These are phyloP conservation scores for Leptatherina wallacei DNA, from an alignment of 2,797 vertebrate genomes.

Conservation along the genomic window DNA sequence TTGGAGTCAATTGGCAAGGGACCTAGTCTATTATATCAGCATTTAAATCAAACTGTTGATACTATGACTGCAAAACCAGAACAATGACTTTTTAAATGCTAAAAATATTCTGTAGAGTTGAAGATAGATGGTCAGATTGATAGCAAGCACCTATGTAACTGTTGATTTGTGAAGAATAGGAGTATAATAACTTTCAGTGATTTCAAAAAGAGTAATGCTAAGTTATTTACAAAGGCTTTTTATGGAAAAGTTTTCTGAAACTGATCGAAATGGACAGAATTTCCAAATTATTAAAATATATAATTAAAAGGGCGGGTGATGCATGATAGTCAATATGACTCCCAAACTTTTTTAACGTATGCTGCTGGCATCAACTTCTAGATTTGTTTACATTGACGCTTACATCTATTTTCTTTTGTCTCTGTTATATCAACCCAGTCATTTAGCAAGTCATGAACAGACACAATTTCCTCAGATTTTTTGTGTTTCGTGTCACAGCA, in stretches of 20 bases:
- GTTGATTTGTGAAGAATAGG: background rate
- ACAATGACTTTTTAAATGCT: background rate
- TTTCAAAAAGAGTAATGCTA: background rate
- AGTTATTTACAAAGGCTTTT: background rate
- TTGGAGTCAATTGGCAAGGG: background rate
- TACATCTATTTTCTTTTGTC: background rate
- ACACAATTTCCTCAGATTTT: too few relatives aligned
- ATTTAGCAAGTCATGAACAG: too few relatives aligned
- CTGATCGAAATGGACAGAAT: background rate
- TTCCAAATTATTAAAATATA: background rate
- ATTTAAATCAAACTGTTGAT: background rate
- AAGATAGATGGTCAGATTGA: background rate
- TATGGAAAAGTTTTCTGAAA: background rate
- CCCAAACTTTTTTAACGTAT: background rate
- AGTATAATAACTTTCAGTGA: background rate
- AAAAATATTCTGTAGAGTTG: background rate
- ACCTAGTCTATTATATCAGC: background rate
- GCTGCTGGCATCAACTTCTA: background rate
- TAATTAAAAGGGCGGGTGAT: background rate
- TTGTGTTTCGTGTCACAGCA: background rate
- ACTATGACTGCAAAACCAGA: background rate
- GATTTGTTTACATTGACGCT: background rate
- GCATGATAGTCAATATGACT: background rate
- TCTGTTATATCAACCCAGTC: too few relatives aligned
- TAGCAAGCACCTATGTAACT: background rate